Evolutionary conservation across 2,888 invertebrate genomes (phyloP), one percentile per base, ranked within the genome.

Genomic region (Lasioglossum lativentre): DNA sequence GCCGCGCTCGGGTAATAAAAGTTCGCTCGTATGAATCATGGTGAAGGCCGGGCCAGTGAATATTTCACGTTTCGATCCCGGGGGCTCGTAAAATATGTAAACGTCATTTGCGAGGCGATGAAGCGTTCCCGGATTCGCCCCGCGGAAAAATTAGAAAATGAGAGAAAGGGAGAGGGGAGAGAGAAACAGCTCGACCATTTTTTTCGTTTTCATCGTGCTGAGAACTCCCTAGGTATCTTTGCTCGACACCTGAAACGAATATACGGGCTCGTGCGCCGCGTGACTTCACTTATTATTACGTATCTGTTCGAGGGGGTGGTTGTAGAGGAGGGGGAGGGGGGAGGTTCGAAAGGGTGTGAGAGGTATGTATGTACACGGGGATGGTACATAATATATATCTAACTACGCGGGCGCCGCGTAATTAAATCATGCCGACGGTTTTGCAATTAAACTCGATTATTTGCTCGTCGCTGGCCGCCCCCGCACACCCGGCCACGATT

Each of bases 381-480:
- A 47, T 19, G 84, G 86, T 85, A 86, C 85, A 81, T 90, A 86
- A 89, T 88, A 86, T 90, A 90, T 88, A 90, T 88, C 89, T 91
- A 88, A 88, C 89, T 89, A 92, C 90, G 87, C 90, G 89, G 93
- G 93, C 91, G 90, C 91, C 91, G 92, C 93, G 94, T 95, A 95
- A 95, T 95, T 95, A 95, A 95, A 95, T 95, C 95, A 95, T 95
- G 94, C 94, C 94, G 94, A 95, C 95, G 94, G 94, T 94, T 95
- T 95, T 94, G 95, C 94, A 94, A 95, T 95, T 95, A 95, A 95
- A 94, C 95, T 95, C 95, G 95, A 95, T 95, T 95, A 95, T 95
- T 95, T 94, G 94, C 94, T 94, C 93, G 94, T 94, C 94, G 93
- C 93, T 92, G 86, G 80, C 89, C 90, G 81, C 88, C 90, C 91